Percentiles rank a stretch among this genome's conserved stretches.
These are phyloP conservation scores for Formica exsecta DNA, from an alignment of 1,140 invertebrate genomes.

Conservation along the genomic window DNA sequence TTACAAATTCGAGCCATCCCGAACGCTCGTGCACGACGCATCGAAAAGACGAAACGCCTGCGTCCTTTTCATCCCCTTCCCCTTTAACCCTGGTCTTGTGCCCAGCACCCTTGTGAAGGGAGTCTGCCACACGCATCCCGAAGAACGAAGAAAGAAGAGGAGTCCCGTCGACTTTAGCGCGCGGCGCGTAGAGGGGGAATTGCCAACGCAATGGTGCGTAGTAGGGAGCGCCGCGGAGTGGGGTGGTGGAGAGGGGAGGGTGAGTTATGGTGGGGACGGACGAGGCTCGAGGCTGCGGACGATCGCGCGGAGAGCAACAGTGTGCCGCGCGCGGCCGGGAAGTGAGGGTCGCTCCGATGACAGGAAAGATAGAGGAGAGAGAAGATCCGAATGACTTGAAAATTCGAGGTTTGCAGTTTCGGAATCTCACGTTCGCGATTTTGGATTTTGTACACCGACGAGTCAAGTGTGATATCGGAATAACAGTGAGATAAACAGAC, in stretches of 20 bases:
- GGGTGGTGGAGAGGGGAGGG: not conserved
- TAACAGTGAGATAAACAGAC: conserved; percentile 13
- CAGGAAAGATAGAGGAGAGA: not conserved
- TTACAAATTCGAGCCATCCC: conserved; percentile 32
- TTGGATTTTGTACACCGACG: not conserved
- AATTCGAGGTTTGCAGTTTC: conserved; percentile 1
- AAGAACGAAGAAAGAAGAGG: conserved; percentile 56
- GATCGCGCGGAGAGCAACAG: conserved; percentile 82
- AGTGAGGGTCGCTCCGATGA: conserved; percentile 63
- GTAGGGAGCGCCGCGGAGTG: conserved; percentile 47
- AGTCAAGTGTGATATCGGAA: not conserved
- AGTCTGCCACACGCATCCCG: conserved; percentile 57
- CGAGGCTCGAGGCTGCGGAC: conserved; percentile 62
- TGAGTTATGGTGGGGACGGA: conserved; percentile 47
- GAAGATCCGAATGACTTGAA: not conserved
- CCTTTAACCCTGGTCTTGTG: conserved; percentile 33
- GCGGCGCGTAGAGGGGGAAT: not conserved
- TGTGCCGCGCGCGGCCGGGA: conserved; percentile 81
- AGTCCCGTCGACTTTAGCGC: conserved; percentile 3
- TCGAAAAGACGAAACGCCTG: conserved; percentile 18
- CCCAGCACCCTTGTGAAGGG: conserved; percentile 65
- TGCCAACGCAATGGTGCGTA: not conserved
- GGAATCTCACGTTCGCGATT: not conserved
- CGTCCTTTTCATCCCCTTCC: conserved; percentile 19
- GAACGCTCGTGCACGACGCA: not conserved